These are phyloP conservation scores for Agrochola macilenta DNA, from an alignment of 2,888 invertebrate species.

Conservation along the genomic window DNA sequence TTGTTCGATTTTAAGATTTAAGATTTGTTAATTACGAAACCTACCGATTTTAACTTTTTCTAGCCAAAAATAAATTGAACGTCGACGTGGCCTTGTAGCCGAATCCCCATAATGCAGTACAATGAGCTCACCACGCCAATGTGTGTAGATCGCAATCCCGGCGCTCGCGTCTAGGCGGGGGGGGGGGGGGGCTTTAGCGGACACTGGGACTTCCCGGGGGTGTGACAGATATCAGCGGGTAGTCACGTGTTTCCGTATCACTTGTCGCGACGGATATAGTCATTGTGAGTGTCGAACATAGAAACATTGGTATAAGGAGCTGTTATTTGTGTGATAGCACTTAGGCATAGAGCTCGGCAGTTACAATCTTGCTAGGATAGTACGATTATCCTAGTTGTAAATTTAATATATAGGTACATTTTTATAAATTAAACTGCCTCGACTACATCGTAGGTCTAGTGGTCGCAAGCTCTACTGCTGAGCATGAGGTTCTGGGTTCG, in stretches of 20 bases:
- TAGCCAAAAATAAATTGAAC: background rate
- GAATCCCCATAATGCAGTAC: background rate
- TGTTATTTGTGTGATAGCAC: constrained; percentile 2
- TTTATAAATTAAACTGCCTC: too few relatives aligned
- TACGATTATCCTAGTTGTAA: background rate
- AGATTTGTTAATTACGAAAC: background rate
- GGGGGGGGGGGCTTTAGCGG: background rate
- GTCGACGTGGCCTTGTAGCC: constrained; percentile 6
- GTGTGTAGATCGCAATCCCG: constrained; percentile 40
- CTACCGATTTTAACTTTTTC: background rate
- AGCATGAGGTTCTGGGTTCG: background rate
- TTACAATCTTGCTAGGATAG: background rate
- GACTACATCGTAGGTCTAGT: background rate
- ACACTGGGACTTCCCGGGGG: constrained; percentile 6
- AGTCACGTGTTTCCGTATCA: constrained; percentile 16
- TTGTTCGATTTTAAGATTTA: background rate
- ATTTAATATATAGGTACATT: background rate
- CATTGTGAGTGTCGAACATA: constrained; percentile 25
- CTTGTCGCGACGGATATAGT: constrained; percentile 21
- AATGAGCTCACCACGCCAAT: constrained; percentile 4
- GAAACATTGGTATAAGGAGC: background rate
- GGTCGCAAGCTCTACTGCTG: too few relatives aligned
- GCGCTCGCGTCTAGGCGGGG: constrained; percentile 8
- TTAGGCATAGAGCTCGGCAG: too few relatives aligned
- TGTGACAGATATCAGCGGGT: constrained; percentile 14